Evolutionary conservation across 2,888 invertebrate genomes (phyloP), one percentile per base, ranked within the genome.

Genomic region (Eurois occulta): DNA sequence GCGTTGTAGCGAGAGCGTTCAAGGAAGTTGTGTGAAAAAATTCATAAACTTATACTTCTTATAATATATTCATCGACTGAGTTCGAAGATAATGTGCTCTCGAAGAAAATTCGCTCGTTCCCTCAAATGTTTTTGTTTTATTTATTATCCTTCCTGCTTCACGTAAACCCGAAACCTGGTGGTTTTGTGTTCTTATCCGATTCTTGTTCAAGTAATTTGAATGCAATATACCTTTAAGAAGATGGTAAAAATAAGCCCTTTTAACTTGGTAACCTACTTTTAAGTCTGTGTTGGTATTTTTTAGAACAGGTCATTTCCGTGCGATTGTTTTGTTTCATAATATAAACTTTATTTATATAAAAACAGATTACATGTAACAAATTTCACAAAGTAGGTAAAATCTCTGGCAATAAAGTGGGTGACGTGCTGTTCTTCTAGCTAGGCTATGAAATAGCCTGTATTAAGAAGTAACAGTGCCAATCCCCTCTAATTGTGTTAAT

Each of bases 1-100:
- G 87, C 89, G 89, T 88, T 89, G 87, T 58, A 41, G 18, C 55
- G 65, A 69, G 35, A 32, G 48, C 75, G 82, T 87, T 66, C 65
- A 87, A 88, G 80, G 76, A 88, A 88, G 86, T 88, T 87, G 79
- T 87, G 78, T 80, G 75, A 68, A 88, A 89, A 89, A 79, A 86
- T 84, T 87, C 85, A 84, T 83, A 87, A 90, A 86, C 87, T 91
- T 80, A 55, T 75, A 71, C 80, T 64, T 75, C 48, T 75, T 79
- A n/a, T 86, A 86, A 90, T 88, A 81, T 88, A 88, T 90, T 90
- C 90, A 89, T 88, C 83, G 79, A 58, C 66, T 32, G 79, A 82
- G 77, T 88, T 85, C 72, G 81, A 81, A 79, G 75, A 77, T 75
- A 81, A 81, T 74, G 70, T 72, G 69, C 52, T 85, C 41, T 67